These are phyloP conservation scores for Aphelinus atriplicis DNA, from an alignment of 1,140 invertebrate species.

Conservation along the genomic window DNA sequence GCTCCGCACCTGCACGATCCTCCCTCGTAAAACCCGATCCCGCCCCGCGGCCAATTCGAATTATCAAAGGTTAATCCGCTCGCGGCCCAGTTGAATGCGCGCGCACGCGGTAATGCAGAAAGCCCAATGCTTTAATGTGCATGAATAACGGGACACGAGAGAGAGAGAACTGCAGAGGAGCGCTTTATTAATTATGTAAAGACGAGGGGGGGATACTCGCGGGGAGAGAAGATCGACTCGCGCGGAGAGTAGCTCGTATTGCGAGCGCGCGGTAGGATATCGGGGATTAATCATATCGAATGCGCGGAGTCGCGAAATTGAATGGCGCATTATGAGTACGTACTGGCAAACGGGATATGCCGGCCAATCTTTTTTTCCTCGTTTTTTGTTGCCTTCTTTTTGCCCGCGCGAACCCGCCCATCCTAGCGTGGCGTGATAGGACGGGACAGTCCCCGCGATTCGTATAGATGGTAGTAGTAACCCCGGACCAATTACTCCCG, in stretches of 20 bases:
- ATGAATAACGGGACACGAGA: conserved; percentile 22
- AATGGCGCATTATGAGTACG: conserved; percentile 27
- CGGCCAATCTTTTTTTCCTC: not conserved
- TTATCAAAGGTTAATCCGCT: conserved; percentile 9
- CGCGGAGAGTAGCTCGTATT: conserved; percentile 29
- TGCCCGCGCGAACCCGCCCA: not conserved
- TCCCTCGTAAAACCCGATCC: too few relatives aligned
- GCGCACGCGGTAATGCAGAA: conserved; percentile 13
- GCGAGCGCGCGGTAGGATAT: conserved; percentile 32
- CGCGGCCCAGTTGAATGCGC: not conserved
- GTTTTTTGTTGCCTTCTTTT: not conserved
- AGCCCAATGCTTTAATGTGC: not conserved
- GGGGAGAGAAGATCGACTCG: not conserved
- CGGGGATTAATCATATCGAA: conserved; percentile 37
- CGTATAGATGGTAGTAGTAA: too few relatives aligned
- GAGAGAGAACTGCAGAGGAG: not conserved
- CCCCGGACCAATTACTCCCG: conserved; percentile 8
- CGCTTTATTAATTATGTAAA: conserved; percentile 28
- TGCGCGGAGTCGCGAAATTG: conserved; percentile 24
- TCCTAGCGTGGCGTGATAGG: conserved; percentile 25
- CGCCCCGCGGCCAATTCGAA: conserved; percentile 1
- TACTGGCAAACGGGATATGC: conserved; percentile 23
- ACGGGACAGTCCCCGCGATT: conserved; percentile 1
- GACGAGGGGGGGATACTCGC: not conserved
- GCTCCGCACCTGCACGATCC: not conserved